Evolutionary conservation across 2,113 vertebrate species (phyloP).

Genomic region (Scortum barcoo): DNA sequence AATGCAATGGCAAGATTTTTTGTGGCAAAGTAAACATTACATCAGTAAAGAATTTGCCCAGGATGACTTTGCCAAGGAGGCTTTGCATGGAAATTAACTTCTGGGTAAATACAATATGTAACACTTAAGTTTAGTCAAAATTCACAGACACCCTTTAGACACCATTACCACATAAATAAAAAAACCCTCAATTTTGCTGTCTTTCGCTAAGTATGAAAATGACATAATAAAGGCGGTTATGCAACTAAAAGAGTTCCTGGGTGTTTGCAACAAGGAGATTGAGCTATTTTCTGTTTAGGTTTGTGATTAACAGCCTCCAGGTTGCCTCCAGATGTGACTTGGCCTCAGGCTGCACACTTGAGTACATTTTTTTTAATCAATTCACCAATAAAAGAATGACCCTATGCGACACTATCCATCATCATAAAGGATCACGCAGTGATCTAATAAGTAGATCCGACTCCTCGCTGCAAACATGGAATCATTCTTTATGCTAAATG

Average conservation of each 20-base stretch:
- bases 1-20: conserved; percentile 63
- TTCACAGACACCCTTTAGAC: conserved; percentile 53
- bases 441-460: conserved; percentile 68
- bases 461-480: conserved; percentile 61
- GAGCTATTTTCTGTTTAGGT: conserved; percentile 72
- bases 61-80: conserved; percentile 40
- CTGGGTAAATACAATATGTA: conserved; percentile 45
- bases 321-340: conserved; percentile 78
- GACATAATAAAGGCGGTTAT: conserved; percentile 61
- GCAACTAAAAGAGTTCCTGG: conserved; percentile 65
- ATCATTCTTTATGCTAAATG: conserved; percentile 68
- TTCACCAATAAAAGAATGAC: conserved; percentile 57
- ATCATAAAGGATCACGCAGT: conserved; percentile 56
- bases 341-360: conserved; percentile 33
- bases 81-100: conserved; percentile 53
- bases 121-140: conserved; percentile 45
- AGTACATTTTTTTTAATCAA: conserved; percentile 64
- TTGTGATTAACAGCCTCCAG: conserved; percentile 74
- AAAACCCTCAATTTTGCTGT: conserved; percentile 55
- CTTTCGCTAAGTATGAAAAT: conserved; percentile 46
- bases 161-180: conserved; percentile 59
- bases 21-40: conserved; percentile 74
- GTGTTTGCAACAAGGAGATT: conserved; percentile 68
- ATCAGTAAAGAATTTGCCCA: conserved; percentile 67
- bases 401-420: conserved; percentile 61